phyloP scores from a whole-genome alignment of 2,888 invertebrate genomes.

The Tubiluchus corallicola region DNA sequence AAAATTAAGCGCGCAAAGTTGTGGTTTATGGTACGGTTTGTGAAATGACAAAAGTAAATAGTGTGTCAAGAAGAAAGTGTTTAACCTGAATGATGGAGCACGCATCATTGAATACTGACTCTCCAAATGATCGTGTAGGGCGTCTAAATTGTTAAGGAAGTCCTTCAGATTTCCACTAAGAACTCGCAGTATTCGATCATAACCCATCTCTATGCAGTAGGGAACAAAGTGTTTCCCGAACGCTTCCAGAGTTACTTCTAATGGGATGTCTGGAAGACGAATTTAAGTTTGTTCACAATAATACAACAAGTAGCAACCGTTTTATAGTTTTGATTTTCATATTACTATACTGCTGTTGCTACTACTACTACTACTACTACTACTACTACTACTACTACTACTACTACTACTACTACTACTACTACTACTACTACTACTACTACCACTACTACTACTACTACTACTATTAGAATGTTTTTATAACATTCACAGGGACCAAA shows the following conservation, averaged over 20 bases:
- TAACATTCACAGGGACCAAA: too few relatives aligned
- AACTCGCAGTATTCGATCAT: constrained; percentile 15
- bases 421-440: constrained; percentile 3
- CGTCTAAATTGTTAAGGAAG: constrained; percentile 16
- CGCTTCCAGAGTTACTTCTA: constrained; percentile 23
- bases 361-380: constrained; percentile 3
- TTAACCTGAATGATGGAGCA: constrained; percentile 29
- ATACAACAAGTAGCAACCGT: too few relatives aligned
- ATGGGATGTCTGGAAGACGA: constrained; percentile 18
- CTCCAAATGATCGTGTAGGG: constrained; percentile 21
- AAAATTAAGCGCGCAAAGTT: too few relatives aligned
- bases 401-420: constrained; percentile 3
- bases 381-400: constrained; percentile 3
- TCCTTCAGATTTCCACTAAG: constrained; percentile 16
- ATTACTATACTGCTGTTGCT: too few relatives aligned
- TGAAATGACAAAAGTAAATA: constrained; percentile 16
- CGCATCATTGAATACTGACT: constrained; percentile 25
- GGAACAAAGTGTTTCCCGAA: constrained; percentile 17
- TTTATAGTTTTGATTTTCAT: too few relatives aligned
- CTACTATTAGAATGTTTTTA: too few relatives aligned
- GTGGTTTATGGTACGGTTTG: constrained; percentile 15
- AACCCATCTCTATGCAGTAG: constrained; percentile 14
- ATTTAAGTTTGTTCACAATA: neutral
- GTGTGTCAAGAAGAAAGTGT: too few relatives aligned
- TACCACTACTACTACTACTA: constrained; percentile 3